Evolutionary conservation across 2,113 vertebrate genomes (phyloP).

Genomic region (Sceloporus undulatus): DNA sequence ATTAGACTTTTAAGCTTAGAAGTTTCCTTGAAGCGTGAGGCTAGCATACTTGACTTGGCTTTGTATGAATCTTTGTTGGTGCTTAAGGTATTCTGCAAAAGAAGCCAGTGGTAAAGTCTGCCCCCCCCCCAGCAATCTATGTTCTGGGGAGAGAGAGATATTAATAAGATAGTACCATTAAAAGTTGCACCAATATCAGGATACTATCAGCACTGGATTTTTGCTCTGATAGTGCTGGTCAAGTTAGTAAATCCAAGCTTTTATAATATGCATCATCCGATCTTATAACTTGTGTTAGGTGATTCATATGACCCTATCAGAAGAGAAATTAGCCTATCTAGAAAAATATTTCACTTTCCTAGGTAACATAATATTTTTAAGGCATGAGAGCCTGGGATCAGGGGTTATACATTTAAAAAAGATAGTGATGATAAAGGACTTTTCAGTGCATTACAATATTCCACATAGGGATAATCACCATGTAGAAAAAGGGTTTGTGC

Average conservation of each 20-base stretch:
- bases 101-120: background rate
- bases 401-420: background rate
- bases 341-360: background rate
- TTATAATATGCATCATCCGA: slow-evolving; percentile 14
- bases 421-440: background rate
- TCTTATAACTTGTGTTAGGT: slow-evolving; percentile 5
- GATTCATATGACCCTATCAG: background rate
- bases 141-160: background rate
- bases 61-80: background rate
- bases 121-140: too few relatives aligned
- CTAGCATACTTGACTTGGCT: background rate
- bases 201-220: background rate
- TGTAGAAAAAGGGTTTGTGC: background rate
- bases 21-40: background rate
- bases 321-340: background rate
- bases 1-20: background rate
- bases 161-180: background rate
- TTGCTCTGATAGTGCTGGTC: background rate
- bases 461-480: background rate
- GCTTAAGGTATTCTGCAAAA: background rate
- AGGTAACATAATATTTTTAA: background rate
- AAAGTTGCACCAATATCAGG: background rate
- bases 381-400: background rate
- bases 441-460: background rate
- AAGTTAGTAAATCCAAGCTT: slow-evolving; percentile 15